These are phyloP conservation scores for Acutogordius australiensis DNA, from an alignment of 2,888 invertebrate species.

Conservation along the genomic window DNA sequence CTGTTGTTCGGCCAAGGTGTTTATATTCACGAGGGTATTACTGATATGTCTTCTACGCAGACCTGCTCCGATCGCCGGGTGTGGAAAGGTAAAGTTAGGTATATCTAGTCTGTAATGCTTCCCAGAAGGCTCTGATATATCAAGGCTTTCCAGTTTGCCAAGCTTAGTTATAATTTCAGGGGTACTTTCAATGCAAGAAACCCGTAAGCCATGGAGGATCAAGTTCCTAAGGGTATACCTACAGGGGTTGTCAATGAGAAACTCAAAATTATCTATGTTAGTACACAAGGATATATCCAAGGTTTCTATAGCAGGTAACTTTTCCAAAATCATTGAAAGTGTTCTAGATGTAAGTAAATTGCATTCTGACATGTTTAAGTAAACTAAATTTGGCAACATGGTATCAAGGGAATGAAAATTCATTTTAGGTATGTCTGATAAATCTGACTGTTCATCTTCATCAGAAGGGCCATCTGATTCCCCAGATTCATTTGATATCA, in stretches of 20 bases:
- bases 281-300: not conserved
- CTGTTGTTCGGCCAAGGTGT: too few species aligned
- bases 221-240: not conserved
- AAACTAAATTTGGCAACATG: not conserved
- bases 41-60: too few species aligned
- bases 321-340: not conserved
- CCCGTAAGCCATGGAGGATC: not conserved
- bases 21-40: not conserved
- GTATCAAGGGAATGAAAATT: not conserved
- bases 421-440: not conserved
- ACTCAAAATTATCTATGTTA: not conserved
- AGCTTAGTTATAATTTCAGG: not conserved
- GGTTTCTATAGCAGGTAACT: not conserved
- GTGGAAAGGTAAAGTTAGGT: too few species aligned
- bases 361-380: not conserved
- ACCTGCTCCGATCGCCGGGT: too few species aligned
- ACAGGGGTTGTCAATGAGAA: not conserved
- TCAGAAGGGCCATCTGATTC: not conserved
- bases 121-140: not conserved
- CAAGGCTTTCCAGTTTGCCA: not conserved
- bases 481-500: not conserved
- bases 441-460: not conserved
- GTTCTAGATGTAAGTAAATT: not conserved
- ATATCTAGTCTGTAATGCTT: not conserved
- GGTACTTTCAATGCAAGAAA: not conserved